Evolutionary conservation across 2,113 vertebrate species (phyloP).

Genomic region (Galbula dea): DNA sequence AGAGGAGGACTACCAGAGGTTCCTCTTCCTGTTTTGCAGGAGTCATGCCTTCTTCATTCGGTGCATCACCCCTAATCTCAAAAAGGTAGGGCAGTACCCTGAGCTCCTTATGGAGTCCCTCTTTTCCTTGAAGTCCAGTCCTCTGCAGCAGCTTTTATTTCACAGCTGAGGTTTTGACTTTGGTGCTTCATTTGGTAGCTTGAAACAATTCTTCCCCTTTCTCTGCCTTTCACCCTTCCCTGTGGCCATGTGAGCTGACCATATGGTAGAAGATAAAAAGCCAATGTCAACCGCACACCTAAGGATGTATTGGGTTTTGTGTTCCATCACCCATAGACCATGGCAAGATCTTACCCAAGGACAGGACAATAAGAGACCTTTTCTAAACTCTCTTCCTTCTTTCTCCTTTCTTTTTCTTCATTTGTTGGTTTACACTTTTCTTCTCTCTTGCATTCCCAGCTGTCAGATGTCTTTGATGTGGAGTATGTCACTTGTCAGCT

Average conservation of each 20-base stretch:
- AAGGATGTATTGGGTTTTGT: not conserved
- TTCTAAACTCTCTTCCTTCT: not conserved
- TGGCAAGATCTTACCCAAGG: not conserved
- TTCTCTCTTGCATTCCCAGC: constrained; percentile 56
- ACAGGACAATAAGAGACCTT: not conserved
- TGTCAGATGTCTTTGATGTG: constrained; percentile 85
- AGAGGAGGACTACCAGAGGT: not conserved
- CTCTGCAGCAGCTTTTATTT: not conserved
- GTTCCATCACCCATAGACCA: not conserved
- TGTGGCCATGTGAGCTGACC: not conserved
- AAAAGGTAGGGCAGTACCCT: constrained; percentile 76
- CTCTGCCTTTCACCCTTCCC: not conserved
- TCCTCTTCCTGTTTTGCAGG: constrained; percentile 58
- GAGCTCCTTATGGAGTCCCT: not conserved
- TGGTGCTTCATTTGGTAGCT: not conserved
- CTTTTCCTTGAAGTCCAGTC: not conserved
- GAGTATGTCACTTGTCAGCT: constrained; percentile 84
- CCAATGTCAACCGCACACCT: not conserved
- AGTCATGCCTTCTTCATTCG: constrained; percentile 82
- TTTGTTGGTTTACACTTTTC: not conserved
- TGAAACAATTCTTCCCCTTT: not conserved
- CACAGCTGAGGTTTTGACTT: not conserved
- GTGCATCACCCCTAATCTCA: constrained; percentile 85
- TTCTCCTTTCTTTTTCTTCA: not conserved
- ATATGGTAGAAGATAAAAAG: not conserved